Conservation (phyloP, 2,888 invertebrate genomes). For the Spisula subtruncata region DNA sequence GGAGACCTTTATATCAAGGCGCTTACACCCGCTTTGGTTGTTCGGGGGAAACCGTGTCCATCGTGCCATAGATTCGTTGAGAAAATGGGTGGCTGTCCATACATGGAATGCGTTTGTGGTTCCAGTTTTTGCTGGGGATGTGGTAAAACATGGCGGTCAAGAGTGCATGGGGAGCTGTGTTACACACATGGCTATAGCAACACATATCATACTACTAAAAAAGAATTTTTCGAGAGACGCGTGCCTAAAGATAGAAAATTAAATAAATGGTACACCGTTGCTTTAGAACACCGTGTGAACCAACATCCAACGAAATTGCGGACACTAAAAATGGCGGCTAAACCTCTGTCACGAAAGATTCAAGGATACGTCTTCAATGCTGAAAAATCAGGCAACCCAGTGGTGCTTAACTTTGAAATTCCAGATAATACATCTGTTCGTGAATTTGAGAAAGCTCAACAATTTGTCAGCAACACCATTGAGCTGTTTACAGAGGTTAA, state of each 20-base stretch:
- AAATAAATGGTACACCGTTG: constrained; percentile 63
- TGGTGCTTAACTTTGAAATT: constrained; percentile 46
- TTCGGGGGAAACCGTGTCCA: constrained; percentile 76
- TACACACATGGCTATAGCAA: constrained; percentile 38
- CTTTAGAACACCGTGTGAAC: constrained; percentile 59
- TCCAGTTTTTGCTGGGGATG: constrained; percentile 78
- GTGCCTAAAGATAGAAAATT: background rate
- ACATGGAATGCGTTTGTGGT: constrained; percentile 74
- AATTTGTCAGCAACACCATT: constrained; percentile 63
- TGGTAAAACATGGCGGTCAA: constrained; percentile 50
- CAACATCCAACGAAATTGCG: constrained; percentile 51
- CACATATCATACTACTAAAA: constrained; percentile 35
- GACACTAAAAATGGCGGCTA: constrained; percentile 48
- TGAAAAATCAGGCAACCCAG: constrained; percentile 30
- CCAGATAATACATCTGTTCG: constrained; percentile 19
- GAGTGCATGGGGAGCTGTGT: constrained; percentile 36
- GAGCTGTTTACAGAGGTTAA: constrained; percentile 70
- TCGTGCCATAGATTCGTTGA: constrained; percentile 74
- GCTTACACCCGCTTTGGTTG: constrained; percentile 33
- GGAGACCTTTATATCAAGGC: constrained; percentile 64
- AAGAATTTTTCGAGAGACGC: constrained; percentile 6
- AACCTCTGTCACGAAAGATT: constrained; percentile 49
- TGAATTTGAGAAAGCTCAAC: constrained; percentile 47
- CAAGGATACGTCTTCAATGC: constrained; percentile 40
- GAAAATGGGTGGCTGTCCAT: constrained; percentile 76